Evolutionary conservation across 2,888 invertebrate species (phyloP), one percentile per base, ranked within the genome.

Genomic region (Drosophila antonietae): DNA sequence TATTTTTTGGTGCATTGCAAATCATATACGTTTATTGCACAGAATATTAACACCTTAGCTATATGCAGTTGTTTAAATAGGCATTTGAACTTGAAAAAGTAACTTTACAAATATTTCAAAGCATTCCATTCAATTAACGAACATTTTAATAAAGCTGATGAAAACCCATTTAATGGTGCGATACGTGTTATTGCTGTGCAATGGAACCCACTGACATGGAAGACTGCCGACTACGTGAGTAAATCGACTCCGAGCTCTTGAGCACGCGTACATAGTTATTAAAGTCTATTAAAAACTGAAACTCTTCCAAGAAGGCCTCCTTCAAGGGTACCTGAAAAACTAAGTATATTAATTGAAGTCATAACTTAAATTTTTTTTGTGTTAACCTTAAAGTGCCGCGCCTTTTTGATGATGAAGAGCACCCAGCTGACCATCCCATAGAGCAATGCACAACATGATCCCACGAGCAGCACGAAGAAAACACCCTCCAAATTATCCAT

Each of bases 201-300:
- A 88, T 68, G 5, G 92, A 91, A 59, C 82, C 91, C 53, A 88
- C 83, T 15, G 91, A 90, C 46, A 91, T 73, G 4, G 92, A 92
- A 8, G 92, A 92, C 52, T 92, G 90, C 2, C 91, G 85, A 59
- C 92, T 91, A 37, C 89, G 88, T 3, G 92, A 91, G 77, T 92
- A 91, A 47, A 91, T 80, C 4, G 92, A 92, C 2, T 88, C 85
- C 1, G 91, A 88, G 47, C 94, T 95, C 59, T 94, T 94, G 0
- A 96, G 94, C 2, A 95, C 95, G 83, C 96, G 96, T 0, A 95
- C 94, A 52, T 95, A 95, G 35, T 95, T 95, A 64, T 95, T 95
- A 82, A 96, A 96, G 88, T 95, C 95, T 0, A 95, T 90, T 39
- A 96, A 94, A 89, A 97, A 96, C 81, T 94, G 95, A 44, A 97